Evolutionary conservation across 2,113 vertebrate genomes (phyloP), one percentile per base, ranked within the genome.

Genomic region (Ciconia stormi): DNA sequence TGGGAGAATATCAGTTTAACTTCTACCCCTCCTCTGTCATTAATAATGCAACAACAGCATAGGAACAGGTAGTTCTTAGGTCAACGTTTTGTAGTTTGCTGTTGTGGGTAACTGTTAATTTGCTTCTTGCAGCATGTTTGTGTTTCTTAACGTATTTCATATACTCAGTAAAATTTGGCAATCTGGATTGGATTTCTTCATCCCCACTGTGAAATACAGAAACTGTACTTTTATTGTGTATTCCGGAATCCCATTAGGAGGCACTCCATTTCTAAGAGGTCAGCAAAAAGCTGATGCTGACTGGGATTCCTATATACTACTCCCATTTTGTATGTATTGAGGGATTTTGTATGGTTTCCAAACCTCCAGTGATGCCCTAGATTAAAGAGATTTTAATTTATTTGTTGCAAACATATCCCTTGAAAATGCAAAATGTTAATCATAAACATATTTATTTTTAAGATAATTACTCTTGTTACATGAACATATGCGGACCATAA

Each of bases 401-500:
- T 93, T 95, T 89, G 66, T 93, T 95, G 91, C 65, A 91, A 88
- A 78, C 78, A 74, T 95, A 92, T 96, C 79, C 78, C 63, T 97
- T 93, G 66, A 94, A 96, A 89, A 91, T 93, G 94, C 85, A 95
- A 86, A 93, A 94, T 67, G 74, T 92, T 96, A 87, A 96, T 97
- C 87, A 95, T 82, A 79, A 96, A 65, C 91, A 70, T 70, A 94
- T 96, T 97, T 97, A 97, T 97, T 97, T 94, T 94, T n/a, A 74
- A 95, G 89, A 94, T 71, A 96, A 92, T 89, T 88, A 94, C 53
- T 96, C 53, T 62, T 23, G 77, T 94, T 94, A 91, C 96, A 97
- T 96, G 96, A 96, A 97, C 92, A 93, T 97, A 92, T 87, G 95
- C 89, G 97, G 96, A 97, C 95, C 97, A 79, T 95, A 97, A 96